A percentile compares a stretch with the other conserved stretches of the same genome.
Conservation (phyloP, 2,113 vertebrate genomes). For the Laterallus jamaicensis region DNA sequence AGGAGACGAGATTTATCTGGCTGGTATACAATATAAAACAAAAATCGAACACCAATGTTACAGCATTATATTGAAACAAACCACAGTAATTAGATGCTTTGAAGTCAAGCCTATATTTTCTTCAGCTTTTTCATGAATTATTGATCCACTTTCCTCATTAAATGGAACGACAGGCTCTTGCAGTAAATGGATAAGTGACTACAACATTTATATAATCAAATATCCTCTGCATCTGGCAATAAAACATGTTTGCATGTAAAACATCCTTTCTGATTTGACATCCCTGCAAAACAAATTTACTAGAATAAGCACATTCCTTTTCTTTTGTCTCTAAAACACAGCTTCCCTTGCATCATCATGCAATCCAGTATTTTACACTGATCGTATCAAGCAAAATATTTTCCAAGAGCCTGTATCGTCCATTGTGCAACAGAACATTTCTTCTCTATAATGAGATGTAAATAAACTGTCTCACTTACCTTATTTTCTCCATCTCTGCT, state of each 20-base stretch:
- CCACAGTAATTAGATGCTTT: conserved; percentile 61
- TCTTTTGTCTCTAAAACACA: conserved; percentile 48
- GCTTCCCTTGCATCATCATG: conserved; percentile 23
- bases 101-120: conserved; percentile 62
- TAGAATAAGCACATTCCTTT: conserved; percentile 23
- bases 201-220: conserved; percentile 61
- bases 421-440: conserved; percentile 46
- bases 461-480: conserved; percentile 80
- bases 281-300: conserved; percentile 18
- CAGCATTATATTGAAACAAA: conserved; percentile 58
- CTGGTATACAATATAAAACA: conserved; percentile 47
- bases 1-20: conserved; percentile 57
- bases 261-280: conserved; percentile 32
- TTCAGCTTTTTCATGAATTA: conserved; percentile 61
- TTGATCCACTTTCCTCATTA: conserved; percentile 61
- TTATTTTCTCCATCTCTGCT: conserved; percentile 85
- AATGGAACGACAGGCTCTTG: conserved; percentile 43
- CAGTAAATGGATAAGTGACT: conserved; percentile 58
- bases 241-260: conserved; percentile 36
- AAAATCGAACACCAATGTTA: conserved; percentile 56
- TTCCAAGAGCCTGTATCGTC: not conserved
- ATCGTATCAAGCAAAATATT: not conserved
- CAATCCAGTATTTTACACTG: not conserved
- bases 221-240: conserved; percentile 23
- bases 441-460: conserved; percentile 38